Conservation (phyloP, 2,797 vertebrate species). For the Coregonus suidteri region DNA sequence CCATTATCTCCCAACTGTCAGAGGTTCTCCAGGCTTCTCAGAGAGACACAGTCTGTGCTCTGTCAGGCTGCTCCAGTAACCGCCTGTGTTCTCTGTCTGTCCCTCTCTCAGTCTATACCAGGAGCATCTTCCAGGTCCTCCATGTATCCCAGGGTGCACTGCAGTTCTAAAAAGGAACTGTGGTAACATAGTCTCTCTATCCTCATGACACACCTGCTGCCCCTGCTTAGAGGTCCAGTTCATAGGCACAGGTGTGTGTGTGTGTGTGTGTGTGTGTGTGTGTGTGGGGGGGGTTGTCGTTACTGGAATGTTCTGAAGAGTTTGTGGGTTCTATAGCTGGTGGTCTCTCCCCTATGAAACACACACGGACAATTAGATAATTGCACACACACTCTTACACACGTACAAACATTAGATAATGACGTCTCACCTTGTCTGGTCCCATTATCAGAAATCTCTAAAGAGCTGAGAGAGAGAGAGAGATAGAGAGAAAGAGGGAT, state of each 20-base stretch:
- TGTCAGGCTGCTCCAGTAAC: neutral
- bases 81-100: neutral
- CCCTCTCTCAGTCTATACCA: slow-evolving; percentile 11
- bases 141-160: slow-evolving; percentile 31
- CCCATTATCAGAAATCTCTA: slow-evolving; percentile 68
- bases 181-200: neutral
- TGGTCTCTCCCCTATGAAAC: slow-evolving; percentile 31
- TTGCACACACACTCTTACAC: neutral
- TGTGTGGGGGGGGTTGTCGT: slow-evolving; percentile 19
- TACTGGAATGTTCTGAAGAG: slow-evolving; percentile 32
- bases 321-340: slow-evolving; percentile 15
- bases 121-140: slow-evolving; percentile 23
- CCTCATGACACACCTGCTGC: slow-evolving; percentile 19
- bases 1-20: slow-evolving; percentile 2
- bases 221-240: slow-evolving; percentile 31
- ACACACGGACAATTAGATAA: slow-evolving; percentile 26
- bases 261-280: slow-evolving; percentile 17
- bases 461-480: slow-evolving; percentile 57
- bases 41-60: neutral
- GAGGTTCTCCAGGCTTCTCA: slow-evolving; percentile 11
- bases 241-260: slow-evolving; percentile 15
- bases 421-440: slow-evolving; percentile 48
- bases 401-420: neutral
- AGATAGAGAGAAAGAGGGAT: neutral
- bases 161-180: slow-evolving; percentile 8